Percentiles rank a stretch among this genome's conserved stretches.
Evolutionary conservation across 92 coral and sea anemone genomes (phyloP).

Genomic region (Epizoanthus rinbou): DNA sequence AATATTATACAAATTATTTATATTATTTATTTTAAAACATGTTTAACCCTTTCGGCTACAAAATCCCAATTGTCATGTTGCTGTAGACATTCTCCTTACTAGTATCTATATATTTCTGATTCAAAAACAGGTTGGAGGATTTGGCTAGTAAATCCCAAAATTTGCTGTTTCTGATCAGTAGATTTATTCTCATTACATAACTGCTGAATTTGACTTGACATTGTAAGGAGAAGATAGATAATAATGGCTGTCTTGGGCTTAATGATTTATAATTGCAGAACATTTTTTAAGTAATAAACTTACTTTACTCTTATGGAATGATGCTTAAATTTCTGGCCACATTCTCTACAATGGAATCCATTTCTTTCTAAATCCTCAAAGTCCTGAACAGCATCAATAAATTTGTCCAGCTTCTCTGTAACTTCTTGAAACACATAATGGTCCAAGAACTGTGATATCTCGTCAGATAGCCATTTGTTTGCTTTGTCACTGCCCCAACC

Average conservation of each 20-base stretch:
- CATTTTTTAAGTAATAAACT: conserved; percentile 19
- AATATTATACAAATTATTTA: too few relatives aligned
- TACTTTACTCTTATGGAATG: conserved; percentile 46
- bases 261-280: conserved; percentile 27
- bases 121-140: too few relatives aligned
- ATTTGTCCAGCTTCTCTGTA: conserved; percentile 31
- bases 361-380: conserved; percentile 41
- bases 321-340: conserved; percentile 47
- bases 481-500: conserved; percentile 34
- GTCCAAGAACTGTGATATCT: conserved; percentile 26
- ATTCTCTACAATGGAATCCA: conserved; percentile 47
- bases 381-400: conserved; percentile 32
- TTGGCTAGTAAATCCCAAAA: background rate
- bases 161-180: background rate
- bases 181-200: conserved; percentile 15
- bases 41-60: too few relatives aligned
- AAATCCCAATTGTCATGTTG: too few relatives aligned
- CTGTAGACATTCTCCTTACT: conserved; percentile 4
- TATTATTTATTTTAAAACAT: too few relatives aligned
- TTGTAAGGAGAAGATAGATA: conserved; percentile 12
- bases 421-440: conserved; percentile 42
- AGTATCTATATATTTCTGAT: background rate
- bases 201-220: conserved; percentile 15
- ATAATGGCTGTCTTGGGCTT: conserved; percentile 16
- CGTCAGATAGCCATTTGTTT: conserved; percentile 41